Evolutionary conservation across 2,797 vertebrate species (phyloP).

Genomic region (Gymnocypris eckloni): DNA sequence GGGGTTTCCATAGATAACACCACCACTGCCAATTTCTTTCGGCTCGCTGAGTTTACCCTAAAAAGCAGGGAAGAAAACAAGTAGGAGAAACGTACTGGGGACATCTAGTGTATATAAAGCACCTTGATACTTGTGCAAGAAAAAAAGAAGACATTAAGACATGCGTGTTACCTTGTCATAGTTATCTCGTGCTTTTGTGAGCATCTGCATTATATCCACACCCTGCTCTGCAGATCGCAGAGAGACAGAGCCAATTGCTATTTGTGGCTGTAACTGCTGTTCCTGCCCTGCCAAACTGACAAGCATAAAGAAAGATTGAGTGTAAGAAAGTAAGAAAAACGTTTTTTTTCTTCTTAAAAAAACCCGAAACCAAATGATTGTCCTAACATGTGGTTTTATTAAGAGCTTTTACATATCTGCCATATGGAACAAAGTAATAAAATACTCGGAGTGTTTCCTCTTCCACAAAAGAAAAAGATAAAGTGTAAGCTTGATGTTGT

Average conservation of each 20-base stretch:
- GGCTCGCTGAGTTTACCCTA: slow-evolving; percentile 90
- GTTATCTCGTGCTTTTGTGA: slow-evolving; percentile 70
- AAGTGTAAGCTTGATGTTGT: background rate
- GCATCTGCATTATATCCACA: slow-evolving; percentile 93
- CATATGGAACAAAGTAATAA: background rate
- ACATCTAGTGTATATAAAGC: slow-evolving; percentile 11
- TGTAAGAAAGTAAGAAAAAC: background rate
- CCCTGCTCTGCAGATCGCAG: slow-evolving; percentile 80
- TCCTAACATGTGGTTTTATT: background rate
- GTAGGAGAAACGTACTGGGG: background rate
- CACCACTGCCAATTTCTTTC: slow-evolving; percentile 91
- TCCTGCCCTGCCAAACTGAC: slow-evolving; percentile 89
- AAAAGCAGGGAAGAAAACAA: slow-evolving; percentile 17
- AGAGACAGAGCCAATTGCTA: slow-evolving; percentile 77
- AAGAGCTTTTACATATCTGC: background rate
- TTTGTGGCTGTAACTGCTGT: slow-evolving; percentile 81
- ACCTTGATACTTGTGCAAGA: slow-evolving; percentile 1
- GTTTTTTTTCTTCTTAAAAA: background rate
- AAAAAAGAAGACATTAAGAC: background rate
- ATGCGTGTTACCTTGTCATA: slow-evolving; percentile 52
- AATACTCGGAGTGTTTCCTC: background rate
- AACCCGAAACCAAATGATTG: background rate
- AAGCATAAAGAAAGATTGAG: slow-evolving; percentile 1
- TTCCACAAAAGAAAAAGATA: background rate
- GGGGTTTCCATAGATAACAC: slow-evolving; percentile 87